Percentiles rank a stretch among this genome's conserved stretches.
Evolutionary conservation across 2,888 invertebrate genomes (phyloP).

Genomic region (Aspidapion aeneum): DNA sequence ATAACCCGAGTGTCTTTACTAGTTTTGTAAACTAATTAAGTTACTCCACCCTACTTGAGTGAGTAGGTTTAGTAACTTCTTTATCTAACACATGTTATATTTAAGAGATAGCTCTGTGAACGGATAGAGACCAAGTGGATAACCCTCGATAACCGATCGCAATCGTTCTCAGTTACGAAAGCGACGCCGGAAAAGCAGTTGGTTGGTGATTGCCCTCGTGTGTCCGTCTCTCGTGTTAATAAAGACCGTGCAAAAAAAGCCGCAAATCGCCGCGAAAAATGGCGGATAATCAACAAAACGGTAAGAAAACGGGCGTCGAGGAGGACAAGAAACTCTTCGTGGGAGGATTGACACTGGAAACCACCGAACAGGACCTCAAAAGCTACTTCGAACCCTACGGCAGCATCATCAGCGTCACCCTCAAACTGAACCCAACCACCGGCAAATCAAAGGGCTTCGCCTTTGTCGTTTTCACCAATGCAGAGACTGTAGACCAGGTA

Average conservation of each 20-base stretch:
- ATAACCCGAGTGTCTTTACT: too few species aligned
- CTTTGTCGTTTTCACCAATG: constrained; percentile 20
- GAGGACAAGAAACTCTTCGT: constrained; percentile 26
- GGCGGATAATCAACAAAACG: constrained; percentile 6
- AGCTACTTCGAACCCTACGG: constrained; percentile 25
- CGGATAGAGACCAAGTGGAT: too few species aligned
- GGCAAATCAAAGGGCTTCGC: constrained; percentile 27
- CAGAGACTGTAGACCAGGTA: constrained; percentile 22
- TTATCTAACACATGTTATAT: too few species aligned
- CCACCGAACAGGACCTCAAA: constrained; percentile 24
- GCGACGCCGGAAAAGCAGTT: not conserved
- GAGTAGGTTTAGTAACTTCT: too few species aligned
- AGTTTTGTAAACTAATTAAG: too few species aligned
- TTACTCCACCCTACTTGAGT: too few species aligned
- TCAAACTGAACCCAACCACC: constrained; percentile 26
- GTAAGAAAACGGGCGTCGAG: constrained; percentile 21
- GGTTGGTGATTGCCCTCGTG: too few species aligned
- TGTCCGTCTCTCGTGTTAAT: too few species aligned
- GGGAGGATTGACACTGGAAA: constrained; percentile 25
- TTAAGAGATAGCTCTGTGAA: too few species aligned
- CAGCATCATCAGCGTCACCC: constrained; percentile 24
- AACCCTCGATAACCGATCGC: not conserved
- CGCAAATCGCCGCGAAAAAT: not conserved
- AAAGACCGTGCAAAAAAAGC: not conserved
- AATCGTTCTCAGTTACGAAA: not conserved